Percentiles rank a stretch among this genome's conserved stretches.
Conservation (phyloP, 2,888 invertebrate genomes). For the Temnothorax rugatulus region DNA sequence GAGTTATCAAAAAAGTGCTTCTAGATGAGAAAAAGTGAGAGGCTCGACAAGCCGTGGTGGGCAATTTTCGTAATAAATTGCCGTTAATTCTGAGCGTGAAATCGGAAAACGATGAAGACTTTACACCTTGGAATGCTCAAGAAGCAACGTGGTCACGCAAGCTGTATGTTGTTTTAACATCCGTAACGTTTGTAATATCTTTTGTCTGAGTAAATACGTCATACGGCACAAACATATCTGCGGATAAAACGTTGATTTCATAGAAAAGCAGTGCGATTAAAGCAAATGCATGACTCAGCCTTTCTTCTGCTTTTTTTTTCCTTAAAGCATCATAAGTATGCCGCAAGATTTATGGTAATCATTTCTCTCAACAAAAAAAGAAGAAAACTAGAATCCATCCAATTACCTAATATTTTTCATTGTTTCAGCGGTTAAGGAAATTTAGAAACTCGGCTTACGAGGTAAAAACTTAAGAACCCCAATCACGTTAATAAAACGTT, state of each 20-base stretch:
- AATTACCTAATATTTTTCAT: constrained; percentile 29
- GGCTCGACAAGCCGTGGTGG: constrained; percentile 51
- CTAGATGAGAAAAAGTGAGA: constrained; percentile 9
- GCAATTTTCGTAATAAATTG: constrained; percentile 68
- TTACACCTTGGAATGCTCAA: constrained; percentile 49
- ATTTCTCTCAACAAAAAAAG: not conserved
- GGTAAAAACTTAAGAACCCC: not conserved
- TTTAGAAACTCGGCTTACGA: not conserved
- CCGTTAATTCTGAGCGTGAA: constrained; percentile 73
- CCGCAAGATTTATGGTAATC: not conserved
- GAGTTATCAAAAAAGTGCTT: constrained; percentile 26
- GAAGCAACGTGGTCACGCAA: constrained; percentile 54
- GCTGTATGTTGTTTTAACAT: constrained; percentile 48
- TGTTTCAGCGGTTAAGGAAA: not conserved
- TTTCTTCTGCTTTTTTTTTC: not conserved
- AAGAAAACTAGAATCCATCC: not conserved
- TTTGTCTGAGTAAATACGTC: constrained; percentile 23
- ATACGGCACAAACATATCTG: constrained; percentile 13
- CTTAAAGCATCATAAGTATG: not conserved
- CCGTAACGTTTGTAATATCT: constrained; percentile 54
- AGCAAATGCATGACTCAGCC: not conserved
- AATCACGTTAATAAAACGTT: constrained; percentile 27
- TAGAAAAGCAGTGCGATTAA: constrained; percentile 17
- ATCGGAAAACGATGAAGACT: constrained; percentile 64
- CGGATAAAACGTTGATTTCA: constrained; percentile 19